phyloP scores from a whole-genome alignment of 2,888 invertebrate species.

The Drymonia ruficornis region DNA sequence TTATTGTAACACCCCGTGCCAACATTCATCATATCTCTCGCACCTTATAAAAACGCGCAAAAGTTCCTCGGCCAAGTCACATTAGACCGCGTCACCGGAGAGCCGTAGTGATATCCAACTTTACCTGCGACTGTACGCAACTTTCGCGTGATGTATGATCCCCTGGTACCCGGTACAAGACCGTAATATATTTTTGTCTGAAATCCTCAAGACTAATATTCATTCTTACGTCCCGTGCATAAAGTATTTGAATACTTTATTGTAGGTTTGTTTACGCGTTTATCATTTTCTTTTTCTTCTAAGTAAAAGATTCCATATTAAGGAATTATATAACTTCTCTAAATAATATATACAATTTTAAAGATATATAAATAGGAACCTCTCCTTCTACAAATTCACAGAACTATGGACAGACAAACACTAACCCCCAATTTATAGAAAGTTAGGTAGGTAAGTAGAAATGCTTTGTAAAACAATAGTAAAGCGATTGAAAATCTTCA shows the following conservation, averaged over 20 bases:
- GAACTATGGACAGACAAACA: no score
- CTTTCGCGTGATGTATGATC: constrained; percentile 49
- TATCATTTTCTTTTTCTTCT: constrained; percentile 7
- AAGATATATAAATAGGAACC: no score
- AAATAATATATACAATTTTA: no score
- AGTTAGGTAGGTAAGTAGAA: no score
- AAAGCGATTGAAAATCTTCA: no score
- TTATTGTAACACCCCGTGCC: constrained; percentile 25
- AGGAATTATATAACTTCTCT: no score
- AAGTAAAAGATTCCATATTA: neutral
- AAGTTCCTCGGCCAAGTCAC: constrained; percentile 42
- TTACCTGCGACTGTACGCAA: constrained; percentile 43
- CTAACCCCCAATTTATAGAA: no score
- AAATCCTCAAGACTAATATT: constrained; percentile 26
- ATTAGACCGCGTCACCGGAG: constrained; percentile 46
- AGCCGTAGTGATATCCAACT: constrained; percentile 50
- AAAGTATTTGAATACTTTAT: constrained; percentile 23
- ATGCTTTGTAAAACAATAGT: no score
- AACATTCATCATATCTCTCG: constrained; percentile 26
- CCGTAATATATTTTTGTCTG: constrained; percentile 36
- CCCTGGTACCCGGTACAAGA: constrained; percentile 41
- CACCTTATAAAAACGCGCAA: constrained; percentile 34
- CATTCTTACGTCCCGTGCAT: constrained; percentile 28
- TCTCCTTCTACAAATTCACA: no score
- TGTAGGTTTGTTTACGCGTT: constrained; percentile 11